phyloP scores from a whole-genome alignment of 1,140 invertebrate genomes.

The Plutomurus gul region DNA sequence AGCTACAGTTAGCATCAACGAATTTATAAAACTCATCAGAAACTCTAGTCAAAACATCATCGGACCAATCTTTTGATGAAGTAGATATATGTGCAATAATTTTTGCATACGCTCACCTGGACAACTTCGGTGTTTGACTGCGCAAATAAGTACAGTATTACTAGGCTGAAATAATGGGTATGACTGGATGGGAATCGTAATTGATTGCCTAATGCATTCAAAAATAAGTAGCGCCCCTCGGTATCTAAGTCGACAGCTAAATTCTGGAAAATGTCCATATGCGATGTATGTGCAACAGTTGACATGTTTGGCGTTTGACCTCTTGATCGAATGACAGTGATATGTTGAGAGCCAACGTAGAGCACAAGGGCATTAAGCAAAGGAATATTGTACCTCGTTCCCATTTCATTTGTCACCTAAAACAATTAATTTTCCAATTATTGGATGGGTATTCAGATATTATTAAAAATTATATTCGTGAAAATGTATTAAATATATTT shows the following conservation, averaged over 20 bases:
- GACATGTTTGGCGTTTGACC: slow-evolving; percentile 90
- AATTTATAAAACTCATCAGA: slow-evolving; percentile 2
- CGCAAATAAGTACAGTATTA: slow-evolving; percentile 94
- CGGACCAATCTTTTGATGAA: too few relatives aligned
- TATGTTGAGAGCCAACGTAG: slow-evolving; percentile 96
- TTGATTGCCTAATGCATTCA: slow-evolving; percentile 98
- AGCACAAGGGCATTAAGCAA: slow-evolving; percentile 96
- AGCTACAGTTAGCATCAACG: not conserved
- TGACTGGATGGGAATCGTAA: slow-evolving; percentile 98
- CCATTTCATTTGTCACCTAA: slow-evolving; percentile 77
- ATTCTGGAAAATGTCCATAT: slow-evolving; percentile 99
- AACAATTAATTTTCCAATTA: slow-evolving; percentile 6
- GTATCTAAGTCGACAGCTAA: slow-evolving; percentile 96
- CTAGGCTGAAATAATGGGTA: slow-evolving; percentile 99
- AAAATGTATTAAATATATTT: not conserved
- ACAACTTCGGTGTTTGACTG: slow-evolving; percentile 97
- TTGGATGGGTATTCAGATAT: not conserved
- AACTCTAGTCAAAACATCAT: slow-evolving; percentile 26
- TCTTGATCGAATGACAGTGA: slow-evolving; percentile 82
- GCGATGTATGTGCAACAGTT: slow-evolving; percentile 94
- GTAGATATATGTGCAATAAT: not conserved
- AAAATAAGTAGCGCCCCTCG: slow-evolving; percentile 93
- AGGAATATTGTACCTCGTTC: slow-evolving; percentile 90
- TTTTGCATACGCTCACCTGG: slow-evolving; percentile 62
- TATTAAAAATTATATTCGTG: not conserved